phyloP scores from a whole-genome alignment of 2,113 vertebrate genomes.

The Acrocephalus arundinaceus region DNA sequence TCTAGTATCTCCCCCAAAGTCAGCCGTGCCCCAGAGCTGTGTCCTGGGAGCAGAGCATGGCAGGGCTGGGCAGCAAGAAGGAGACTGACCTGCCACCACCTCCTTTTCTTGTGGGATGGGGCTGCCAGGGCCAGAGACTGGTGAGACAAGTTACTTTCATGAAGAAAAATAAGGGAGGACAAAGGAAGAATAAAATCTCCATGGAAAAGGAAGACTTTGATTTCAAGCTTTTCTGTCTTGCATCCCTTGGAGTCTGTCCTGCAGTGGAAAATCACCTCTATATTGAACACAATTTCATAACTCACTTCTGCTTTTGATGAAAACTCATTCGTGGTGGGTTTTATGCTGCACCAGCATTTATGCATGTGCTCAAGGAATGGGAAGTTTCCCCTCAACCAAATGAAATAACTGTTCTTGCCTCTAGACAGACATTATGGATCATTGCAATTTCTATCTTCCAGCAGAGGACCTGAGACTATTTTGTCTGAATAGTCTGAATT shows the following conservation, averaged over 20 bases:
- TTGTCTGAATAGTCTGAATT: not conserved
- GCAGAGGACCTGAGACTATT: not conserved
- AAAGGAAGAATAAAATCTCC: not conserved
- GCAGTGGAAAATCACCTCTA: not conserved
- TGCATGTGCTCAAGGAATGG: not conserved
- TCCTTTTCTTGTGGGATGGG: not conserved
- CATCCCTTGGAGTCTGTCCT: not conserved
- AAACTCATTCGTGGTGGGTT: fast-evolving
- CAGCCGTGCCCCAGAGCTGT: not conserved
- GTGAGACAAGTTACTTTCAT: not conserved
- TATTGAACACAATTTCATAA: not conserved
- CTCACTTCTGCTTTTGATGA: not conserved
- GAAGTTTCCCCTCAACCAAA: not conserved
- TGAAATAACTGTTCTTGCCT: not conserved
- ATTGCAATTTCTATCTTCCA: not conserved
- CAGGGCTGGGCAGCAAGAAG: not conserved
- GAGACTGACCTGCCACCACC: not conserved
- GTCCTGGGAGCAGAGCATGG: not conserved
- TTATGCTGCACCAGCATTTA: not conserved
- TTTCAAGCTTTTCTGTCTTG: not conserved
- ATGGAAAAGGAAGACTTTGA: not conserved
- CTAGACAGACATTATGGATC: not conserved
- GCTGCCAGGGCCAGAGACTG: not conserved
- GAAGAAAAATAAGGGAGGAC: not conserved
- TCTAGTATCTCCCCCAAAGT: not conserved